phyloP scores from a whole-genome alignment of 2,797 vertebrate genomes.

The Lepidocolaptes lacrymiger region DNA sequence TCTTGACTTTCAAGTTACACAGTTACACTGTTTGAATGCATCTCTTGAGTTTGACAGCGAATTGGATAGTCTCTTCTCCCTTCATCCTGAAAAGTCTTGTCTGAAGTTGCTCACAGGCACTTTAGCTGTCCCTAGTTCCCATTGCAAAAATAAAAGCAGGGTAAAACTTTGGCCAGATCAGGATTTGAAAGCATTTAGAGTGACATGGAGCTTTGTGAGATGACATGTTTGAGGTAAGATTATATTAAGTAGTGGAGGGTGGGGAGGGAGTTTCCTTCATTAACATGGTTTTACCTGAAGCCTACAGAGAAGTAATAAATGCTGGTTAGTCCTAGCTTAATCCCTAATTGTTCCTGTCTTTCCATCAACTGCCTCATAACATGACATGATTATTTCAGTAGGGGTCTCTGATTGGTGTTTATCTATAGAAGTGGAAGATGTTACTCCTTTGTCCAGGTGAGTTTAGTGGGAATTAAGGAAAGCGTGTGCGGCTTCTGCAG shows the following conservation, averaged over 20 bases:
- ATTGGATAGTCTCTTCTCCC: neutral
- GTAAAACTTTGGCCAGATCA: neutral
- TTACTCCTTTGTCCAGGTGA: neutral
- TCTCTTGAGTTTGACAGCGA: neutral
- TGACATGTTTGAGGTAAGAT: neutral
- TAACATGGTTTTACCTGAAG: neutral
- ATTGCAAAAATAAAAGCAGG: neutral
- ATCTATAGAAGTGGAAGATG: neutral
- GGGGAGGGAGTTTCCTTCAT: conserved; percentile 31
- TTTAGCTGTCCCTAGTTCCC: neutral
- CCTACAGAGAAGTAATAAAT: neutral
- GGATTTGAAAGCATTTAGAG: neutral
- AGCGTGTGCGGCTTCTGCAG: fast-evolving
- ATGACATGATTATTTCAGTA: too few species aligned
- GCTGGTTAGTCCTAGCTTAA: neutral
- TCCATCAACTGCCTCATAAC: neutral
- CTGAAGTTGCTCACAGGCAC: neutral
- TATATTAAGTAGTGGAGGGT: neutral
- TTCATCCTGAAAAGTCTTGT: neutral
- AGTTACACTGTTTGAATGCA: neutral
- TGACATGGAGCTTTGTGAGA: neutral
- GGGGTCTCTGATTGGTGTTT: too few species aligned
- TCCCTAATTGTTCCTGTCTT: conserved; percentile 5
- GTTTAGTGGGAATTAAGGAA: neutral
- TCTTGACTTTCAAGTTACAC: neutral